These are phyloP conservation scores for Cydia strobilella DNA, from an alignment of 1,140 invertebrate genomes.

Conservation along the genomic window DNA sequence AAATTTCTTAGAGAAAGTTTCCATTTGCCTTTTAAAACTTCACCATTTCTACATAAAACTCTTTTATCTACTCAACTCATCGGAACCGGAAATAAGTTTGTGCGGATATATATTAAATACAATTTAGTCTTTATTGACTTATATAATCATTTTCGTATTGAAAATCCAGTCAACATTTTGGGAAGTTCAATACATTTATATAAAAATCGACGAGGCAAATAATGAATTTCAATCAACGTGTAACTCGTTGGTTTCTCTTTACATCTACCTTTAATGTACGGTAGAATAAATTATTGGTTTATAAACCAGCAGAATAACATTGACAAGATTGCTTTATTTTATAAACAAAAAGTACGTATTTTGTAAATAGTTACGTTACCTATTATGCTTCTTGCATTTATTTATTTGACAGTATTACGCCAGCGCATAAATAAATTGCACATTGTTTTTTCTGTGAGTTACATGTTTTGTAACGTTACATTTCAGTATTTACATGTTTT, in stretches of 20 bases:
- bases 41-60: no score
- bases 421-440: background rate
- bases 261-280: background rate
- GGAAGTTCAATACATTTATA: background rate
- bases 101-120: background rate
- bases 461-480: background rate
- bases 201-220: background rate
- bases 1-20: background rate
- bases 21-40: background rate
- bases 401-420: background rate
- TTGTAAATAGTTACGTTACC: background rate
- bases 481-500: conserved; percentile 15
- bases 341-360: background rate
- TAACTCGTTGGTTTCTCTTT: background rate
- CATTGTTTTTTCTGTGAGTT: background rate
- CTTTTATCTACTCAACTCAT: no score
- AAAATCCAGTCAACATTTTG: conserved; percentile 20
- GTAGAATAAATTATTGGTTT: background rate
- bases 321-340: background rate
- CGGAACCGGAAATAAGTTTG: background rate
- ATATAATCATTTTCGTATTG: background rate
- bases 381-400: conserved; percentile 18
- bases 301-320: background rate
- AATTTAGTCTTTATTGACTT: no score
- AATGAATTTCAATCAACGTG: background rate